These are phyloP conservation scores for Terrapene triunguis DNA, from an alignment of 2,113 vertebrate genomes.

Conservation along the genomic window DNA sequence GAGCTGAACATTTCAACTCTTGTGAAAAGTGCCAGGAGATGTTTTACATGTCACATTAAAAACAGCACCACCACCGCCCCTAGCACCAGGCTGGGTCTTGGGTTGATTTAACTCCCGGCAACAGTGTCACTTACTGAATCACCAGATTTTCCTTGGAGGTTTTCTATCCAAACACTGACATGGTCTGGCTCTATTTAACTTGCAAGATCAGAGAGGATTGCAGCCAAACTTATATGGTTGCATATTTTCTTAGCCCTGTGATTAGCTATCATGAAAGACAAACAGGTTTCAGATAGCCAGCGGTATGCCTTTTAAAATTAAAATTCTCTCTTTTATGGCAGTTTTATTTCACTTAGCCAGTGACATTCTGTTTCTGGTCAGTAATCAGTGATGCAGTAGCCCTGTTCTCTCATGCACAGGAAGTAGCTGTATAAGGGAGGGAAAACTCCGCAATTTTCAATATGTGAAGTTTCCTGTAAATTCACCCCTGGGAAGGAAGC, in stretches of 20 bases:
- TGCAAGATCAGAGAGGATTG: constrained; percentile 60
- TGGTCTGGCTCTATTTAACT: constrained; percentile 61
- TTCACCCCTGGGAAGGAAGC: not conserved
- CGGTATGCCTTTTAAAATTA: constrained; percentile 16
- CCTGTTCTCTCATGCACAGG: not conserved
- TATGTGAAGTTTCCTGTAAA: not conserved
- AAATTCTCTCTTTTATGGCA: not conserved
- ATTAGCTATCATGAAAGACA: constrained; percentile 63
- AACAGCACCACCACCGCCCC: constrained; percentile 33
- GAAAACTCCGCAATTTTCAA: not conserved
- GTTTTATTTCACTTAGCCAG: not conserved
- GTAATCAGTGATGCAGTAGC: not conserved
- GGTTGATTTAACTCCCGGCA: constrained; percentile 40
- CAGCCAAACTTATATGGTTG: constrained; percentile 60
- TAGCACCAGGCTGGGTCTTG: constrained; percentile 41
- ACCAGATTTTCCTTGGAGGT: constrained; percentile 64
- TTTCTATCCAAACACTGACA: constrained; percentile 64
- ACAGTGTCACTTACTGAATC: constrained; percentile 56
- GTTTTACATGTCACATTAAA: not conserved
- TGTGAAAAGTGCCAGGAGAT: not conserved
- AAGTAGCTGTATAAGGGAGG: not conserved
- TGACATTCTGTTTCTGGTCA: not conserved
- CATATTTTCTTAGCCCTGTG: constrained; percentile 57
- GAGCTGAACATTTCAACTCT: not conserved
- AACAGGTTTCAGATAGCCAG: constrained; percentile 16